Base-by-base conservation (phyloP, 1,140 invertebrate genomes). In the Dermatophagoides farinae region DNA sequence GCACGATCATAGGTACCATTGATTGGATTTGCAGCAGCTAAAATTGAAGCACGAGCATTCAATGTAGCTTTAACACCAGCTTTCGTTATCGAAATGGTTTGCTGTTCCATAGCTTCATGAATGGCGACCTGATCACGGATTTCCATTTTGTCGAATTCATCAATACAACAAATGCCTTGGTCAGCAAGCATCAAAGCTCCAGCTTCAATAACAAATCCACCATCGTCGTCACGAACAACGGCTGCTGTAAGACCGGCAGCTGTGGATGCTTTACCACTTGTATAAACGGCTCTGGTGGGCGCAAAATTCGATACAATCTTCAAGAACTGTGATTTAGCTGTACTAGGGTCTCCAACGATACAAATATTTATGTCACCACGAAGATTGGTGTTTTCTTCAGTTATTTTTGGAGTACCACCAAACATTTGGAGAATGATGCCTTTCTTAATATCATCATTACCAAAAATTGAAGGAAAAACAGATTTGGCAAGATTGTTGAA, bases 111-210 rank as follows among this genome's bases (percentile, higher is more conserved):
- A 51, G 95, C 96, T 77, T 99, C 96, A 73, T 99, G 95, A 69
- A 97, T 98, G 31, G 96, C 95, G 8, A 98, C 92, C 73, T 97
- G 93, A 78, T 99, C 95, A 61, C 82, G 81, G 0, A 79, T 78
- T 71, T 98, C 95, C 96, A 99, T 99, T 77, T 99, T 98, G 70
- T 99, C 96, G 74, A 99, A 98, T 75, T 98, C 95, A 71, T 99
- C 95, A 66, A 99, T 99, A 71, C 95, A 99, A 71, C 95, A 98
- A 37, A 99, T 86, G 16, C 96, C 95, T 73, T 74, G 60, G 72
- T 99, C 95, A 0, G 95, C 95, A 66, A 99, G 78, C 92, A 99
- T 97, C 5, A 99, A 74, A 6, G 96, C 96, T 46, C 96, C 96
- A 22, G 95, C 96, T 78, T 99, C 96, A 61, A 99, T 98, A 1